Base-by-base conservation (phyloP, 35 echinoderm and acorn worm genomes). In the Ophioderma brevispina region DNA sequence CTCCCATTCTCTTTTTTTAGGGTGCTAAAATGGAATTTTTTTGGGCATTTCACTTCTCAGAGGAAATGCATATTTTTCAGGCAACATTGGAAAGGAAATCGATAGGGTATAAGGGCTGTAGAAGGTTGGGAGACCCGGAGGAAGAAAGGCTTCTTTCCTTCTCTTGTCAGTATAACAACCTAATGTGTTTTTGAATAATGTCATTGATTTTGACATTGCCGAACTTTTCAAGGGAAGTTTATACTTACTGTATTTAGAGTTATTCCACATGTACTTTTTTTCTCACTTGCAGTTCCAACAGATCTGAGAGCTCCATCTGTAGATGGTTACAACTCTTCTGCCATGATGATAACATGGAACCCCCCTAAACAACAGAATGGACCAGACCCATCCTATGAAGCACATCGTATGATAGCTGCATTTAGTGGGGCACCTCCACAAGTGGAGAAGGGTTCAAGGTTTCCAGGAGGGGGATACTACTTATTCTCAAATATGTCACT, bases 381-480 rank as follows among this genome's bases (percentile, higher is more conserved):
- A 63, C 96, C 96, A 70, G 82, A 84, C 88, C 93, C 96, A 80
- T 39, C 80, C 19, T 98, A 98, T 87, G 35, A 80, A n/a, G 82
- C 93, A n/a, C 83, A 90, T 25, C 82, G 96, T 41, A 79, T 87
- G 31, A 36, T 76, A 18, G 93, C 90, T 42, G 87, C 96, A 35
- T 84, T 95, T 8, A 95, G 86, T 28, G 70, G 50, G 11, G 81
- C 81, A 28, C 96, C 96, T 25, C 93, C 91, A 32, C 89, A 87
- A 37, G 96, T 98, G 32, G 93, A 94, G 37, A 92, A 81, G 84
- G 96, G 96, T 4, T 80, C 93, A 41, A 98, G 96, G 50, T 98
- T 98, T 88, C 85, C 96, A 21, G 96, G 96, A 84, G 83, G 85
- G 75, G 96, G 93, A 10, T 98, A 92, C 84, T 98, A 95, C 52